Evolutionary conservation across 2,113 vertebrate species (phyloP), one percentile per base, ranked within the genome.

Genomic region (Bambusicola thoracicus): DNA sequence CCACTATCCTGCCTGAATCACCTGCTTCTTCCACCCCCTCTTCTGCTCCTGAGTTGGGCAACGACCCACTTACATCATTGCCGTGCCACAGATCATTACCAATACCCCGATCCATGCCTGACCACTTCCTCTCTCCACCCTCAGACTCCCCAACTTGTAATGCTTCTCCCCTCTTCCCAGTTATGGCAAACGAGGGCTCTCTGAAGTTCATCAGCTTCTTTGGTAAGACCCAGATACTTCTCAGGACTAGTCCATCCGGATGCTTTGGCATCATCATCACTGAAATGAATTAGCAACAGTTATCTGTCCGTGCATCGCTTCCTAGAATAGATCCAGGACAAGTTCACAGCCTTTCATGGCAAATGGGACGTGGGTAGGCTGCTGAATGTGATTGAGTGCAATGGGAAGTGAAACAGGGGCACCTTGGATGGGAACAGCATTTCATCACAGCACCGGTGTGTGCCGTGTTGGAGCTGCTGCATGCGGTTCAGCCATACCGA

Each of bases 91-190:
- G 95, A 92, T 90, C 93, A 94, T 95, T 90, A 92, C 66, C 69
- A 12, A 82, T 75, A 94, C 91, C 58, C 76, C 75, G 12, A 13
- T 95, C 83, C 82, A 79, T 81, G 85, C 22, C 81, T 89, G 86
- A 85, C 92, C 85, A 87, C 95, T 95, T 93, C 95, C 92, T 93
- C 87, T 70, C 70, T 84, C 61, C 90, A 46, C 80, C 67, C 82
- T 85, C 77, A 81, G 73, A 80, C 87, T 68, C 61, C 61, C 80
- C 76, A 16, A 58, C 5, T 20, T 6, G 6, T 44, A 80, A 87
- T 84, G 61, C 53, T 82, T 70, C 20, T 91, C 88, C 62, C 85
- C 58, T 46, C 46, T 93, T 75, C 66, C 75, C 68, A 56, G 80
- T 80, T 85, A 59, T 2, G 70, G 51, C 36, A 16, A 93, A 84